A percentile compares a stretch with the other conserved stretches of the same genome.
Conservation (phyloP, 2,113 vertebrate species). For the Bambusicola thoracicus region DNA sequence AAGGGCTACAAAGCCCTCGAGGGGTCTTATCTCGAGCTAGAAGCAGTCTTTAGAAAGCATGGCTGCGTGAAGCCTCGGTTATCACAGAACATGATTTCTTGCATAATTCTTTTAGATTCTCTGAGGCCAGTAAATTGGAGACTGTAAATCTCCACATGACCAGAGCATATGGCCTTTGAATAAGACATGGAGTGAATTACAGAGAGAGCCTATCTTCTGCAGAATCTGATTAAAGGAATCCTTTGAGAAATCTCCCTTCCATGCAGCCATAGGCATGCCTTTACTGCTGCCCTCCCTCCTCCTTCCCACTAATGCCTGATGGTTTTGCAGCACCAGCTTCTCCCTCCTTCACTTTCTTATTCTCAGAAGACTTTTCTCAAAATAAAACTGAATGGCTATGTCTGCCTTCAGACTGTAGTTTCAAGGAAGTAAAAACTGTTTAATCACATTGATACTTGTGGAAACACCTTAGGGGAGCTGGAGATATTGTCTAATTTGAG, state of each 20-base stretch:
- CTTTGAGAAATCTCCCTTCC: neutral
- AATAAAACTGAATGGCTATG: neutral
- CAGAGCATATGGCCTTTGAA: slow-evolving; percentile 18
- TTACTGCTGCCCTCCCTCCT: neutral
- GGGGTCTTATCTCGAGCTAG: neutral
- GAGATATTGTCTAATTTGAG: neutral
- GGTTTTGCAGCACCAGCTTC: neutral
- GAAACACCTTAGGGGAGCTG: neutral
- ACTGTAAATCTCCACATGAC: slow-evolving; percentile 10
- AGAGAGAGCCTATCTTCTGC: neutral
- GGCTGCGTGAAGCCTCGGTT: slow-evolving; percentile 29
- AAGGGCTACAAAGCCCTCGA: slow-evolving; percentile 7
- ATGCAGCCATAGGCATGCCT: neutral
- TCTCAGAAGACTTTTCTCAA: neutral
- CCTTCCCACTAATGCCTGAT: neutral
- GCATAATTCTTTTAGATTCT: slow-evolving; percentile 44
- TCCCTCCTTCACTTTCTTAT: neutral
- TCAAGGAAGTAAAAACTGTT: neutral
- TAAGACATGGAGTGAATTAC: slow-evolving; percentile 18
- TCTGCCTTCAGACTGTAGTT: neutral
- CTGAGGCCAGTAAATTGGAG: neutral
- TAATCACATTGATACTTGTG: neutral
- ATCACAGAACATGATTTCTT: slow-evolving; percentile 29
- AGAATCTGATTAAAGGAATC: slow-evolving; percentile 34
- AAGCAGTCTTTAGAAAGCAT: neutral